phyloP scores from a whole-genome alignment of 2,888 invertebrate species.

The Strigamia transsilvanica region DNA sequence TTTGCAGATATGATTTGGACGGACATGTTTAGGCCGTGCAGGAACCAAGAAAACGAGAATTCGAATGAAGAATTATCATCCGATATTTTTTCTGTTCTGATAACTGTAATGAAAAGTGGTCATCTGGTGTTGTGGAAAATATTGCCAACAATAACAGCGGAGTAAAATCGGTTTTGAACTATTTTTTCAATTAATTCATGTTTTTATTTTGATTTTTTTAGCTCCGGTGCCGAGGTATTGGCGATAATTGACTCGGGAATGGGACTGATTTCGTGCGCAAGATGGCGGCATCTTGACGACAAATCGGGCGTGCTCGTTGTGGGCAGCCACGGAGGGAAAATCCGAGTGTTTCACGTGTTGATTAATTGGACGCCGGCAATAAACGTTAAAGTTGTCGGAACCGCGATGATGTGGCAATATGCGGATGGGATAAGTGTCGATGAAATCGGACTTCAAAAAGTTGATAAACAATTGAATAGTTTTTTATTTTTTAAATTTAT shows the following conservation, averaged over 20 bases:
- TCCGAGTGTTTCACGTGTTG: neutral
- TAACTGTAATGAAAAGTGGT: constrained; percentile 46
- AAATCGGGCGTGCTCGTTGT: constrained; percentile 15
- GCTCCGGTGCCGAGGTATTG: neutral
- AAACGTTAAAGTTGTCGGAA: neutral
- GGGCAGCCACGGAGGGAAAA: constrained; percentile 10
- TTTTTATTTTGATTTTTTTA: neutral
- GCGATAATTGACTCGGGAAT: neutral
- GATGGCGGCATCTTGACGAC: neutral
- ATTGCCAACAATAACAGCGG: neutral
- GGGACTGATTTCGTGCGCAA: neutral
- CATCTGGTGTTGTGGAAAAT: constrained; percentile 48
- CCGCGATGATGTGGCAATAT: constrained; percentile 11
- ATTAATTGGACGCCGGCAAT: neutral
- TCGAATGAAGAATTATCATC: neutral
- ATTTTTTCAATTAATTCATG: neutral
- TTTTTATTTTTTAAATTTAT: neutral
- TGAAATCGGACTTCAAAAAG: constrained; percentile 11
- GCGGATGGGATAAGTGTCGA: neutral
- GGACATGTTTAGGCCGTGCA: neutral
- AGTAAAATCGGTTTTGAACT: neutral
- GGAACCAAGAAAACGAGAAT: neutral
- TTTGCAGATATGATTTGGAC: constrained; percentile 47
- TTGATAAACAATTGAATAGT: neutral
- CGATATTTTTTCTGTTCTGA: neutral